A percentile compares a stretch with the other conserved stretches of the same genome.
These are phyloP conservation scores for Allolobophora icterica DNA, from an alignment of 2,888 invertebrate genomes.

Conservation along the genomic window DNA sequence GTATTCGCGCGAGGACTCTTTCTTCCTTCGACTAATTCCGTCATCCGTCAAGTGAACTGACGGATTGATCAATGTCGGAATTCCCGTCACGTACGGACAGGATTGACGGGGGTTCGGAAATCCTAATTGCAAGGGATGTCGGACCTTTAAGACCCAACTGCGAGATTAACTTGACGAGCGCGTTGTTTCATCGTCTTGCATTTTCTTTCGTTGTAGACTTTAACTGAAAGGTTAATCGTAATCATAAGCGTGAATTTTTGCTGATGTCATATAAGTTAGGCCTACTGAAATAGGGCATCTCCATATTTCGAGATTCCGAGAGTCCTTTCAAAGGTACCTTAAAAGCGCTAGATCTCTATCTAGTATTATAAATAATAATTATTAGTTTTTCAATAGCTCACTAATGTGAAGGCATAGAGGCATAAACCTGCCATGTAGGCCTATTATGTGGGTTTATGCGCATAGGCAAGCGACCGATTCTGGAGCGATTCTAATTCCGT, in stretches of 20 bases:
- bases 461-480: not conserved
- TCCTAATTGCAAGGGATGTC: not conserved
- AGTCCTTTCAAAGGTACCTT: not conserved
- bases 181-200: not conserved
- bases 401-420: not conserved
- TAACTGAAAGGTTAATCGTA: not conserved
- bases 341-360: not conserved
- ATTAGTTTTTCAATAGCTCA: not conserved
- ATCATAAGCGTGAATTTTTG: not conserved
- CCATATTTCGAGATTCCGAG: no score
- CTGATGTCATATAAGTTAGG: not conserved
- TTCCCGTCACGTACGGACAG: not conserved
- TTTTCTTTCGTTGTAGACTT: not conserved
- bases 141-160: not conserved
- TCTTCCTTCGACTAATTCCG: not conserved
- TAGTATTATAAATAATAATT: not conserved
- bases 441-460: no score
- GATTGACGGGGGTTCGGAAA: not conserved
- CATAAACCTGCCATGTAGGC: no score
- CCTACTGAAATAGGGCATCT: not conserved
- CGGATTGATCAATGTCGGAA: not conserved
- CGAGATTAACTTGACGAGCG: not conserved
- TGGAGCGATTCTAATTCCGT: not conserved
- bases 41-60: not conserved
- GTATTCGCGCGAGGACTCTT: not conserved